Conservation (phyloP, 1,140 invertebrate genomes). For the Oscheius sp. region DNA sequence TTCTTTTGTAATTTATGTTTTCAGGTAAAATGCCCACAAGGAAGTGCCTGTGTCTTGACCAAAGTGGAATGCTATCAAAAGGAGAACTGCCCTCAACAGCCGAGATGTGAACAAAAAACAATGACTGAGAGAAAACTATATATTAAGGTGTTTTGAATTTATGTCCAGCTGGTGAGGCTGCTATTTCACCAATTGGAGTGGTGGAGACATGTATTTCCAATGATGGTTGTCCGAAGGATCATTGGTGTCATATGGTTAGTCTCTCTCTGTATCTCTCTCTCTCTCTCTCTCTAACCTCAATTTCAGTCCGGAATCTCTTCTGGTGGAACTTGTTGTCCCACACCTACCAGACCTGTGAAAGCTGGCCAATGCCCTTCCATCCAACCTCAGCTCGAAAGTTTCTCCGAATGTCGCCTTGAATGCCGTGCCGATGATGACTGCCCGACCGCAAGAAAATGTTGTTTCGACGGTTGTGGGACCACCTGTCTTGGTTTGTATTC, state of each 20-base stretch:
- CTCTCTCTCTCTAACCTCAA: slow-evolving; percentile 6
- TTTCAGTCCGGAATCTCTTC: slow-evolving; percentile 23
- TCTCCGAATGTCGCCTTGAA: slow-evolving; percentile 29
- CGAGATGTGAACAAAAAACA: slow-evolving; percentile 46
- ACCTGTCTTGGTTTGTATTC: background rate
- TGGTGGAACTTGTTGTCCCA: slow-evolving; percentile 24
- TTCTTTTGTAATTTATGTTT: background rate
- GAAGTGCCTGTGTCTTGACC: slow-evolving; percentile 44
- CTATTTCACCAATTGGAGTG: slow-evolving; percentile 20
- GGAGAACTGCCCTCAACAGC: slow-evolving; percentile 46
- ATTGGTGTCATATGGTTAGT: slow-evolving; percentile 48
- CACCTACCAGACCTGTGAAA: slow-evolving; percentile 1
- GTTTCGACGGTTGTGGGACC: slow-evolving; percentile 42
- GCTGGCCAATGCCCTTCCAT: slow-evolving; percentile 39
- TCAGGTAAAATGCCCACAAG: slow-evolving; percentile 36
- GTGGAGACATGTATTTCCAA: slow-evolving; percentile 20
- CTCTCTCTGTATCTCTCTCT: too few species aligned
- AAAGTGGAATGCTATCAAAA: slow-evolving; percentile 46
- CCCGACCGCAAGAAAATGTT: slow-evolving; percentile 41
- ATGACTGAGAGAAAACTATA: background rate
- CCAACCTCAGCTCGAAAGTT: slow-evolving; percentile 19
- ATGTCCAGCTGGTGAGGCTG: slow-evolving; percentile 34
- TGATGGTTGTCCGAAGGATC: slow-evolving; percentile 45
- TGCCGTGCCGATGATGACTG: slow-evolving; percentile 48
- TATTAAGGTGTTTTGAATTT: slow-evolving; percentile 46